Base-by-base conservation (phyloP, 2,797 vertebrate species). In the Mycteria americana region DNA sequence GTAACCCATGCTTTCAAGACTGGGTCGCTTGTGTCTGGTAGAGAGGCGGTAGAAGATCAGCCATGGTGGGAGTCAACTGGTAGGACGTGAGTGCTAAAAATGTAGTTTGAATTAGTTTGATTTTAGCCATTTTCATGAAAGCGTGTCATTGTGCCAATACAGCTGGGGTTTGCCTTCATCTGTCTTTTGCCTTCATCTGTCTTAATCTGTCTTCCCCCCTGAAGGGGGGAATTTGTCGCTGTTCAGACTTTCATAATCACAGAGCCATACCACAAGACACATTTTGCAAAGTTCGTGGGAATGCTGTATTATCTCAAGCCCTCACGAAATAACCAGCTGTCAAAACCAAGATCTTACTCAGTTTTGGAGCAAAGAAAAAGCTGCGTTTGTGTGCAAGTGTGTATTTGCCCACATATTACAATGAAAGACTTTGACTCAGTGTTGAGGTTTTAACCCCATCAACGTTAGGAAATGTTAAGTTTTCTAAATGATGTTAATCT, bases 11-110 rank as follows among this genome's bases (percentile, higher is more conserved):
- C 28, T 75, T 79, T 70, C n/a, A 48, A 28, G 15, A 11, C 16
- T 5, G 41, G 7, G 9, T 39, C 0, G 0, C 17, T 48, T 50
- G 11, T 23, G 23, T 12, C 15, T 30, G n/a, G 9, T 31, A 15
- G 28, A 22, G 18, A 31, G 62, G 27, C 6, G 6, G 45, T 3
- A 54, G 81, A 17, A 48, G 15, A 45, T 33, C 35, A 56, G 24
- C 63, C 59, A 12, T 15, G 21, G 18, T 53, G 51, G 39, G 51
- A 70, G 8, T 3, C 64, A 39, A 4, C 11, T 17, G 45, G 30
- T 11, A 17, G 67, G 43, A 21, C 0, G 0, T 0, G 0, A 45
- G 25, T 35, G 62, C 19, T 21, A 63, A 56, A 74, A 39, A 35
- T 56, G 5, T 62, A 18, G 17, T 45, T 45, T 23, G 14, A 37